phyloP scores from a whole-genome alignment of 1,140 invertebrate species.

The Rhagoletis pomonella region DNA sequence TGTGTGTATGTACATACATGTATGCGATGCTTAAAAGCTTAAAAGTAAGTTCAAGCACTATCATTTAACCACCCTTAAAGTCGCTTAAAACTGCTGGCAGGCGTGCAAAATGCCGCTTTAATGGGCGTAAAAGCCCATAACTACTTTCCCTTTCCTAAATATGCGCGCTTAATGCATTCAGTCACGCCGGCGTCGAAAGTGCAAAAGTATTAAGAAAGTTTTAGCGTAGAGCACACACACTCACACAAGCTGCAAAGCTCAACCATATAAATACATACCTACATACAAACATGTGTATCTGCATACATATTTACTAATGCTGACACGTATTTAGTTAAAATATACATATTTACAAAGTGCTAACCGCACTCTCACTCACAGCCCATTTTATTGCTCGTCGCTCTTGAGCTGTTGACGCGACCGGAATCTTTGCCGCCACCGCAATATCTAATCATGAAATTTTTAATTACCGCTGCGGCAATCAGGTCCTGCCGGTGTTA shows the following conservation, averaged over 20 bases:
- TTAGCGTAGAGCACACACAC: neutral
- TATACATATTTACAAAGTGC: neutral
- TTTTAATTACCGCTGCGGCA: constrained; percentile 47
- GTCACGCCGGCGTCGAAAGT: neutral
- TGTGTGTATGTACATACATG: neutral
- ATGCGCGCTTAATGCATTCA: neutral
- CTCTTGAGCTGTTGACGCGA: neutral
- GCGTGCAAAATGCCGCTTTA: neutral
- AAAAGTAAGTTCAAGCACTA: neutral
- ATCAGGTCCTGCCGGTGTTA: neutral
- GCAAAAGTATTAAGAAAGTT: constrained; percentile 30
- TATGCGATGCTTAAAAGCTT: neutral
- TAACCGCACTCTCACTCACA: neutral
- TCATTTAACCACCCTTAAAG: neutral
- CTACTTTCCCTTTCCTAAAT: too few relatives aligned
- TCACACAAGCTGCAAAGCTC: neutral
- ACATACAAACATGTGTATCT: too few relatives aligned
- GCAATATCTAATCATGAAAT: constrained; percentile 44
- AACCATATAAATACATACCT: too few relatives aligned
- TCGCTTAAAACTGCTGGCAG: neutral
- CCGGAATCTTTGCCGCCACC: constrained; percentile 12
- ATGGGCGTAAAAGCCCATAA: neutral
- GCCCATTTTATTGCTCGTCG: neutral
- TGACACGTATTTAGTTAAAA: neutral
- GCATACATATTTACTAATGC: neutral